Base-by-base conservation (phyloP, 2,113 vertebrate species). In the Lycaon pictus region DNA sequence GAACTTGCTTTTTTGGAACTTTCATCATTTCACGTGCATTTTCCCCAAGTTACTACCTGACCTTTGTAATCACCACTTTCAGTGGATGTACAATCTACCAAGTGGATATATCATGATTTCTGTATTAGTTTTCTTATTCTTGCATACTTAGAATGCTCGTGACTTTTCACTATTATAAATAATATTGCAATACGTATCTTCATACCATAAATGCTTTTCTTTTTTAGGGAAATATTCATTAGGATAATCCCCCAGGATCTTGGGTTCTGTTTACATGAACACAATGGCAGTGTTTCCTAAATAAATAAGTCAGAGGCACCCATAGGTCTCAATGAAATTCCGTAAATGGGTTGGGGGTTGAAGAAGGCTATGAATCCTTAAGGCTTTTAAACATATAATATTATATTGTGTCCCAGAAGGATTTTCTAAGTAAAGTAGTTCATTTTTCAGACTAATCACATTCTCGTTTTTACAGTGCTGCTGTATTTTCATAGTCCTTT, bases 261-360 rank as follows among this genome's bases (percentile, higher is more conserved):
- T 95, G 98, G 98, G 97, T 98, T 98, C 98, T 98, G 98, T 98
- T 98, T 99, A 98, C 97, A 92, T 98, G 99, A 98, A 98, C 98
- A 99, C 98, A 99, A 98, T 98, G 97, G 97, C 97, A 98, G 97
- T 96, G 96, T 97, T 98, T 98, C 98, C 97, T 98, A 98, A 98
- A 98, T 98, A 99, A 99, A 98, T 96, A 98, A 98, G 96, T 96
- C 96, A 93, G 56, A 94, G 98, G 85, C 90, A 93, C 96, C 96
- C 94, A 48, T 87, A 97, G 91, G 92, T 83, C 97, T 97, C 90
- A 98, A 96, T 98, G 69, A 88, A 58, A 35, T 94, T 67, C 95
- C 94, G 83, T 96, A 98, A 96, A 97, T 95, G 98, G 91, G 77
- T 90, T 98, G 97, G 97, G 88, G 51, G 43, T n/a, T 43, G 43